Base-by-base conservation (phyloP, 2,888 invertebrate species). In the Myopa testacea region DNA sequence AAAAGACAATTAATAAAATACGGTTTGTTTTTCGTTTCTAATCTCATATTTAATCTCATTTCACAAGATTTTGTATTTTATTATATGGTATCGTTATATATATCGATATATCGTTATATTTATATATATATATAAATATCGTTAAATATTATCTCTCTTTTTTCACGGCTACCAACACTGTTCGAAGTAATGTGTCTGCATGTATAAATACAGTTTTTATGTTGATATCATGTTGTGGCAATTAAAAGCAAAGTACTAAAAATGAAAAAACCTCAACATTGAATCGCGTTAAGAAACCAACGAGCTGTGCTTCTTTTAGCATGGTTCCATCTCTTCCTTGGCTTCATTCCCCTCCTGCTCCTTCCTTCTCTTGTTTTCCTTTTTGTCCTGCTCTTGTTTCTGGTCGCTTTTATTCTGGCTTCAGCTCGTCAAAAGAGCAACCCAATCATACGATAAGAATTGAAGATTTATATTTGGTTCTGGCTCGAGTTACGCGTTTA, bases 401-500 rank as follows among this genome's bases (percentile, higher is more conserved):
- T 14, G 8, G 7, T 69, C 6, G 40, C 16, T 19, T 12, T n/a
- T n/a, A 19, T 26, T 67, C 12, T 14, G 40, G 67, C 40, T 67
- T 14, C 67, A 26, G 10, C 55, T 16, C 26, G 6, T n/a, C 19
- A 50, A 68, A 19, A 8, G 69, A 40, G 63, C 67, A 40, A 40
- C 55, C 37, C 58, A 58, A 40, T 4, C 40, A 38, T 40, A 37
- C 4, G 6, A 7, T 37, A 26, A 75, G 65, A 65, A 37, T 45
- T 63, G 34, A 16, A 10, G 63, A 50, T 74, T 75, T 74, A 16
- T 75, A 65, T 75, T 75, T 58, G 19, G 55, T 75, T 65, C 68
- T 58, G 75, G 68, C 69, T 75, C 69, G 58, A 40, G 75, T 75
- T 75, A 75, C 75, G 40, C 68, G 37, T 75, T 67, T 69, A 69